These are phyloP conservation scores for Simalia tracyae DNA, from an alignment of 2,797 vertebrate species.

Conservation along the genomic window DNA sequence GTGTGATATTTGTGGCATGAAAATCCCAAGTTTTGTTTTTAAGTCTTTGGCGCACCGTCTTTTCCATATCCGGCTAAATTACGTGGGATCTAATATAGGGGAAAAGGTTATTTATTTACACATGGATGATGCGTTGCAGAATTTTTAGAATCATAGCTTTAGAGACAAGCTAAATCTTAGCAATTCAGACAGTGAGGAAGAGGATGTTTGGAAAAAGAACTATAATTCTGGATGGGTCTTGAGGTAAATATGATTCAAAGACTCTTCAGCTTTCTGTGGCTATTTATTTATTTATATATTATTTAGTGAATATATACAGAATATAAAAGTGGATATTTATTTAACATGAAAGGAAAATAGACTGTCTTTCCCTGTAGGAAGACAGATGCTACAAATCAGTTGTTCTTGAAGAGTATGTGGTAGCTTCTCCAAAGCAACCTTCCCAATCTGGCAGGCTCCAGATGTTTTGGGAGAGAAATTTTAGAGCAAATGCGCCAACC, in stretches of 20 bases:
- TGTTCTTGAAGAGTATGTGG: background rate
- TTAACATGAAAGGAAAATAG: constrained; percentile 36
- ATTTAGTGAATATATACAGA: background rate
- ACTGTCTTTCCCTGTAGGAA: constrained; percentile 28
- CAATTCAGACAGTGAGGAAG: constrained; percentile 71
- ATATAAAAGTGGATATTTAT: background rate
- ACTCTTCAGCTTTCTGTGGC: background rate
- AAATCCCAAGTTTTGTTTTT: constrained; percentile 26
- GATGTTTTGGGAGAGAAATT: background rate
- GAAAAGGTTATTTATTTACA: constrained; percentile 69
- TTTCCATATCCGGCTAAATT: constrained; percentile 49
- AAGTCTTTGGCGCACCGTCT: constrained; percentile 13
- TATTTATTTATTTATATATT: constrained; percentile 29
- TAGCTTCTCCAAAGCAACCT: background rate
- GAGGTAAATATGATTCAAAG: constrained; percentile 47
- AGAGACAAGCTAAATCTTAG: constrained; percentile 49
- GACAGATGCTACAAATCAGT: background rate
- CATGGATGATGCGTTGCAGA: constrained; percentile 41
- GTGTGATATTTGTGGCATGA: constrained; percentile 24
- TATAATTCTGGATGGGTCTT: constrained; percentile 53
- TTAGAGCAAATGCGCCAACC: background rate
- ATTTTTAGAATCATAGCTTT: constrained; percentile 58
- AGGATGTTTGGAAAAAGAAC: constrained; percentile 78
- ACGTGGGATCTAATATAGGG: constrained; percentile 42
- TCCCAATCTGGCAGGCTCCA: background rate